Evolutionary conservation across 2,888 invertebrate species (phyloP).

Genomic region (Clitarchus hookeri): DNA sequence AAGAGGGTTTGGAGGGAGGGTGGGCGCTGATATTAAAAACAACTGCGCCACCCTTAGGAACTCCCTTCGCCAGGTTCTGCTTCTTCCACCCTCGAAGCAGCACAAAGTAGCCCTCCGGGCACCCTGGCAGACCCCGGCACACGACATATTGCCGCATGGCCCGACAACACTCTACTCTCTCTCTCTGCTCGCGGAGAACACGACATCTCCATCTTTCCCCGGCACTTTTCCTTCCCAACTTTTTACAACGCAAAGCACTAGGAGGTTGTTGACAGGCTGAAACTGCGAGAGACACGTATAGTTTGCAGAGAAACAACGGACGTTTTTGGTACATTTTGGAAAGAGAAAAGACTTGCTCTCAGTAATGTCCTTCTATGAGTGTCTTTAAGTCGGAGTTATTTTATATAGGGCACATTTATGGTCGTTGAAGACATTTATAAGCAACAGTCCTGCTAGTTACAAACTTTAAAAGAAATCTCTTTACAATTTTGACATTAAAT

Average conservation of each 20-base stretch:
- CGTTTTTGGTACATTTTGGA: no score
- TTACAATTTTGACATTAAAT: no score
- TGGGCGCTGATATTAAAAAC: slow-evolving; percentile 1
- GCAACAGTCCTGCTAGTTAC: no score
- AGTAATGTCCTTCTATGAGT: no score
- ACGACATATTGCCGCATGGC: not conserved
- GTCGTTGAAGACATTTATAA: no score
- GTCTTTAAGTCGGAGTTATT: no score
- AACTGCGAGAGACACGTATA: no score
- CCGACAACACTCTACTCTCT: not conserved
- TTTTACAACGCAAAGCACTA: not conserved
- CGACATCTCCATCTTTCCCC: not conserved
- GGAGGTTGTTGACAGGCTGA: no score
- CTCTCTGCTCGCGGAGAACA: not conserved
- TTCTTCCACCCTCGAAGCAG: not conserved
- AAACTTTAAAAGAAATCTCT: no score
- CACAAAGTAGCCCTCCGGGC: not conserved
- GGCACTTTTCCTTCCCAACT: not conserved
- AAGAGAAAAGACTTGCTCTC: no score
- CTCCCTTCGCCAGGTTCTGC: not conserved
- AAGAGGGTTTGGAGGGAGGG: not conserved
- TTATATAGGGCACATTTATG: no score
- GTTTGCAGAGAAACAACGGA: no score
- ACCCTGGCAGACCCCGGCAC: not conserved
- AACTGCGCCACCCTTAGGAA: not conserved